A percentile compares a stretch with the other conserved stretches of the same genome.
These are phyloP conservation scores for Sarcophaga carnaria DNA, from an alignment of 2,888 invertebrate species.

Conservation along the genomic window DNA sequence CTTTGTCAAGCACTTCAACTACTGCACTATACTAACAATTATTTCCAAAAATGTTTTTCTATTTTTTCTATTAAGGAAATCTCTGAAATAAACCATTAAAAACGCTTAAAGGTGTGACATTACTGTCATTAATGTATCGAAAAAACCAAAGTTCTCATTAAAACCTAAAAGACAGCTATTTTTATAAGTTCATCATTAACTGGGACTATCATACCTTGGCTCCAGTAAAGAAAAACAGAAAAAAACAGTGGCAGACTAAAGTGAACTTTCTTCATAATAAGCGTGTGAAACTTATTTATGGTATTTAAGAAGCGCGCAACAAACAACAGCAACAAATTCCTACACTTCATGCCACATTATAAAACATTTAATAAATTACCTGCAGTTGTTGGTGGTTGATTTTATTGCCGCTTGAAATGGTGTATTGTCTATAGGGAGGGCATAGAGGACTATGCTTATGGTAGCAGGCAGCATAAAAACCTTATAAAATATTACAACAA, in stretches of 20 bases:
- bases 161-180: conserved; percentile 20
- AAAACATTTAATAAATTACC: not conserved
- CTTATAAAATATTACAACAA: conserved; percentile 45
- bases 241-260: not conserved
- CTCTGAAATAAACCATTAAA: too few relatives aligned
- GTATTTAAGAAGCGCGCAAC: conserved; percentile 1
- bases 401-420: conserved; percentile 23
- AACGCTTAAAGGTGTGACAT: conserved; percentile 20
- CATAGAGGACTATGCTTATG: not conserved
- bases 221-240: too few relatives aligned
- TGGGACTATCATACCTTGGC: not conserved
- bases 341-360: not conserved
- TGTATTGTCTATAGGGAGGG: conserved; percentile 10
- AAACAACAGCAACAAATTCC: conserved; percentile 19
- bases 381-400: conserved; percentile 19
- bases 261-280: conserved; percentile 58
- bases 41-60: too few relatives aligned
- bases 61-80: too few relatives aligned
- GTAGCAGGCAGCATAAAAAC: conserved; percentile 23
- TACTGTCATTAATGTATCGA: not conserved
- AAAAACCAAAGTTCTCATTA: conserved; percentile 21
- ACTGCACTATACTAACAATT: too few relatives aligned
- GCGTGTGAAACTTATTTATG: conserved; percentile 55
- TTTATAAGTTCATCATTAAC: conserved; percentile 23
- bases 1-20: too few relatives aligned